These are phyloP conservation scores for Tapera naevia DNA, from an alignment of 2,797 vertebrate genomes.

Conservation along the genomic window DNA sequence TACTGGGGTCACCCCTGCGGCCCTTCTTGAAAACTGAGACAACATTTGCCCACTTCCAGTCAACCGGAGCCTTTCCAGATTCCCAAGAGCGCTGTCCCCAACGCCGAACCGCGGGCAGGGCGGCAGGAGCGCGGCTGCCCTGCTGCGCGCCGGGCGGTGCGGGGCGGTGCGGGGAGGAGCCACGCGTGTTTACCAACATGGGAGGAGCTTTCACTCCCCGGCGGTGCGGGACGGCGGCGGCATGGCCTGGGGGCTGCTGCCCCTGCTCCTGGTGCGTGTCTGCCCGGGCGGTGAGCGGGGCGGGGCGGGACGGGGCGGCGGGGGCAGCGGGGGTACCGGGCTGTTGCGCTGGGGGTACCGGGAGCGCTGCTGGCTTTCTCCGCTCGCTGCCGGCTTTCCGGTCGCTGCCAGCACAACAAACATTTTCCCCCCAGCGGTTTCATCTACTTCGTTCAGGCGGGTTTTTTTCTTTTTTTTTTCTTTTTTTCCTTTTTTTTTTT, in stretches of 20 bases:
- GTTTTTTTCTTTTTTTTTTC: not conserved
- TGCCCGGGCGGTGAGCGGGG: not conserved
- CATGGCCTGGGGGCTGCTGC: not conserved
- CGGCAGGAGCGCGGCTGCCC: no score
- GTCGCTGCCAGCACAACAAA: not conserved
- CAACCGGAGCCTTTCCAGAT: no score
- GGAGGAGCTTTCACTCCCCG: not conserved
- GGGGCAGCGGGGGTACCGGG: not conserved
- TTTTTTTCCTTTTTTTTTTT: not conserved
- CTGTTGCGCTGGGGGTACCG: not conserved
- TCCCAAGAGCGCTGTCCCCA: no score
- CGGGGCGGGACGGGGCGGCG: not conserved
- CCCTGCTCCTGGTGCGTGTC: constrained; percentile 23
- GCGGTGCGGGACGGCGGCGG: not conserved
- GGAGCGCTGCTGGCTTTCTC: not conserved
- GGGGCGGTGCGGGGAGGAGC: not conserved
- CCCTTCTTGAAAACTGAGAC: no score
- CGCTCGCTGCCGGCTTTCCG: no score
- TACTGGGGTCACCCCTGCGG: no score
- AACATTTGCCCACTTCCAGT: no score
- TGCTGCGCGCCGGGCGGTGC: no score
- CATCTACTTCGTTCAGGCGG: not conserved
- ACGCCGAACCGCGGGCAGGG: no score
- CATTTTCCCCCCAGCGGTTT: no score
- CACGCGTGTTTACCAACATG: not conserved